Evolutionary conservation across 2,797 vertebrate genomes (phyloP).

Genomic region (Squalus acanthias): DNA sequence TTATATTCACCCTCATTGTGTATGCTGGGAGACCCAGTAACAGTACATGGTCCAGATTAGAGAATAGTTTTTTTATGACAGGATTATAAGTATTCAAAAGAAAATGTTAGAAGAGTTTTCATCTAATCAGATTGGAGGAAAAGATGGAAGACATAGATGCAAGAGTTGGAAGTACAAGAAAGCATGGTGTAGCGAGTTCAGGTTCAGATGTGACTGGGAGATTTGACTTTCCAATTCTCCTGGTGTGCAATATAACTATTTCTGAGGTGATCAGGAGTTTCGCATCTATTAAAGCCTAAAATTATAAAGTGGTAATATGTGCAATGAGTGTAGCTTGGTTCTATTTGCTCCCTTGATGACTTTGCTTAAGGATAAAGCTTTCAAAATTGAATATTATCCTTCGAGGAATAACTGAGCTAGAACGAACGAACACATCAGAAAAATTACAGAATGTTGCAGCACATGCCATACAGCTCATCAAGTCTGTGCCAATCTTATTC

Average conservation of each 20-base stretch:
- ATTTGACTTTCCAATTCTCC: neutral
- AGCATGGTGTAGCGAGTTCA: neutral
- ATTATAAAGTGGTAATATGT: neutral
- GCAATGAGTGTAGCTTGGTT: neutral
- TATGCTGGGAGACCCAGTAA: neutral
- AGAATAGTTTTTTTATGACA: neutral
- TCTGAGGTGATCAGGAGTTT: neutral
- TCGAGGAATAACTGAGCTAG: neutral
- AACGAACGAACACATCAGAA: neutral
- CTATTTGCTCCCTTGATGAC: no score
- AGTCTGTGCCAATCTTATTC: neutral
- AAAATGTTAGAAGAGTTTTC: neutral
- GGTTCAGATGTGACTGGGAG: neutral
- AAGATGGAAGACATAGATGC: neutral
- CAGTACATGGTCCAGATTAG: neutral
- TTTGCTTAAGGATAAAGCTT: neutral
- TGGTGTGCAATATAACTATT: neutral
- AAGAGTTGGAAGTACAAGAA: neutral
- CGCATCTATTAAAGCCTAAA: neutral
- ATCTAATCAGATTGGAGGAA: neutral
- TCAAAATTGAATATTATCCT: neutral
- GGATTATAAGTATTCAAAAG: neutral
- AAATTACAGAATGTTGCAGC: neutral
- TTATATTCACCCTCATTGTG: neutral
- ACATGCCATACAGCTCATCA: neutral